Evolutionary conservation across 1,140 invertebrate genomes (phyloP), one percentile per base, ranked within the genome.

Genomic region (Procambarus clarkii): DNA sequence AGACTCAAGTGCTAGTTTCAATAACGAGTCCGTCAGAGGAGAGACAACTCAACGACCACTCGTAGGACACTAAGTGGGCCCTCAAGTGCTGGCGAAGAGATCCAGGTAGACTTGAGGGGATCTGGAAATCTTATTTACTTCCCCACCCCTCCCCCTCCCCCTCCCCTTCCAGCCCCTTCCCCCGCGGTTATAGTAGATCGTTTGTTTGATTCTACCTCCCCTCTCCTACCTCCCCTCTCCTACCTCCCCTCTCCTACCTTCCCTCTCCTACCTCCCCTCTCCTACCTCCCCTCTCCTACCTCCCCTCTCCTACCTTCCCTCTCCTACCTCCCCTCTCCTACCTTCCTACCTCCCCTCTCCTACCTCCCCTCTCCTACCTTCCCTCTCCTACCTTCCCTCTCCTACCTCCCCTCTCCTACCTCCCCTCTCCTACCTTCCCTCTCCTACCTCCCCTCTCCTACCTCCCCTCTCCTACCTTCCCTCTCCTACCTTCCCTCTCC

Each of bases 1-100:
- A 77, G 71, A n/a, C 69, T 86, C 83, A 86, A 86, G 83, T 86
- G 83, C 71, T 86, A 86, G 83, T 86, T 86, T 86, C 83, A 86
- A 86, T 86, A 86, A 86, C 83, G 83, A 86, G 83, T 64, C 64
- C 64, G 83, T 86, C 69, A 74, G 83, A 45, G 71, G 18, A 54
- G 83, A 86, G 83, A 86, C 83, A 86, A 86, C 83, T 86, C 69
- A 86, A 86, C 48, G 83, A 74, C 45, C 83, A 74, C 83, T 76
- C 46, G 34, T 21, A 21, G 45, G 83, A 86, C 83, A 86, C 83
- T 77, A 64, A 86, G 83, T 86, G 69, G 83, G 15, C 45, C 45
- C 83, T 74, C 11, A 69, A 86, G 83, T 86, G 83, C 76, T 86
- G 83, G 71, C 83, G 58, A 24, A 83, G 81, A 46, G 58, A 69